Evolutionary conservation across 92 coral and sea anemone genomes (phyloP).

Genomic region (Bergia sp.): DNA sequence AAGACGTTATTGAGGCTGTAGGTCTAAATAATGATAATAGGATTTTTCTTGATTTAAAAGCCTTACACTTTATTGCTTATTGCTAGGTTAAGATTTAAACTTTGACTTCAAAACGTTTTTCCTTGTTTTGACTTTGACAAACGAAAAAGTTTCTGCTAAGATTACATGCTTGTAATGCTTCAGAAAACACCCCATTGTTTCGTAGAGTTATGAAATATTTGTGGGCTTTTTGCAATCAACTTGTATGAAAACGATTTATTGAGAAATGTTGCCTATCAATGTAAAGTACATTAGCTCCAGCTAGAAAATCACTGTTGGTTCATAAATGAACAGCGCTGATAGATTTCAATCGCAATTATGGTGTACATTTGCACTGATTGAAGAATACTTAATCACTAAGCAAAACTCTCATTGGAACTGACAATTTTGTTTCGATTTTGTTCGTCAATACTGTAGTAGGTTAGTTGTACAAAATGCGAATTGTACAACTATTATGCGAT

Average conservation of each 20-base stretch:
- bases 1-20: neutral
- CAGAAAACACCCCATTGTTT: no score
- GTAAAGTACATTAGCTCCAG: neutral
- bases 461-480: no score
- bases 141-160: no score
- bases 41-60: neutral
- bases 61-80: neutral
- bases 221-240: no score
- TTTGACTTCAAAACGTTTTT: no score
- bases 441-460: neutral
- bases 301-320: neutral
- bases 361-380: constrained; percentile 4
- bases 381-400: neutral
- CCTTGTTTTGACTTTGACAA: neutral
- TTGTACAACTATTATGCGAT: neutral
- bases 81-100: neutral
- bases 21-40: neutral
- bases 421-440: neutral
- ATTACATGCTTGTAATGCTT: no score
- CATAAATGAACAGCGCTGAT: neutral
- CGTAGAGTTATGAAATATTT: no score
- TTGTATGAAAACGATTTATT: no score
- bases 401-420: neutral
- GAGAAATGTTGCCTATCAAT: neutral
- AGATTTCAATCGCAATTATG: neutral